Base-by-base conservation (phyloP, 2,113 vertebrate genomes). In the Halcyon malimbica region DNA sequence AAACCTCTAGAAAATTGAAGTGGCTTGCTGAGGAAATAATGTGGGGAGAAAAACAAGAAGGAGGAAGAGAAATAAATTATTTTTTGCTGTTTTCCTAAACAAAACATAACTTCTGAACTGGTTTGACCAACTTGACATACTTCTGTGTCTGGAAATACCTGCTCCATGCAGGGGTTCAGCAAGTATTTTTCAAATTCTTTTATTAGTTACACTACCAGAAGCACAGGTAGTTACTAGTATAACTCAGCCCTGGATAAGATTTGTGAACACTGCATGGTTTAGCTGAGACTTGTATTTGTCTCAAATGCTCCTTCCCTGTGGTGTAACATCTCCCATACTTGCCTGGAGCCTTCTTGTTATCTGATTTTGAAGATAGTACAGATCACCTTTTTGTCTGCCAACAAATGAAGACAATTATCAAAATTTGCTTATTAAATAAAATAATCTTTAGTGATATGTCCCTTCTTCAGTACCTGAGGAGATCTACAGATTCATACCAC, bases 1-100 rank as follows among this genome's bases (percentile, higher is more conserved):
- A 95, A 92, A 73, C 33, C 18, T 54, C 13, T 77, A 81, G 70
- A 76, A 96, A 94, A 56, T 33, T 84, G 87, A 91, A 76, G 26
- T 73, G 70, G 51, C 8, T 64, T 63, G 46, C 54, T 33, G 37
- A 63, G 19, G 29, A 74, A 73, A 50, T n/a, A 76, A 82, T 59
- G 12, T 54, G 8, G 5, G 6, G 56, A 92, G 13, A 5, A 65
- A n/a, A 46, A 46, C 10, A 42, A 37, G 20, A 12, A 12, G 7
- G 5, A 42, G 5, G 6, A 83, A 73, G 15, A 5, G 5, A 83
- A 79, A 70, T 7, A 42, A 70, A 68, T 53, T 21, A 2, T 28
- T 60, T 62, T 64, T 73, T 57, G 25, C 33, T 35, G 15, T 92
- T 94, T 89, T 29, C 60, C 10, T 92, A 89, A 87, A 89, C 77